Percentiles rank a stretch among this genome's conserved stretches.
Evolutionary conservation across 2,888 invertebrate species (phyloP).

Genomic region (Ptycholaimellus sp.): DNA sequence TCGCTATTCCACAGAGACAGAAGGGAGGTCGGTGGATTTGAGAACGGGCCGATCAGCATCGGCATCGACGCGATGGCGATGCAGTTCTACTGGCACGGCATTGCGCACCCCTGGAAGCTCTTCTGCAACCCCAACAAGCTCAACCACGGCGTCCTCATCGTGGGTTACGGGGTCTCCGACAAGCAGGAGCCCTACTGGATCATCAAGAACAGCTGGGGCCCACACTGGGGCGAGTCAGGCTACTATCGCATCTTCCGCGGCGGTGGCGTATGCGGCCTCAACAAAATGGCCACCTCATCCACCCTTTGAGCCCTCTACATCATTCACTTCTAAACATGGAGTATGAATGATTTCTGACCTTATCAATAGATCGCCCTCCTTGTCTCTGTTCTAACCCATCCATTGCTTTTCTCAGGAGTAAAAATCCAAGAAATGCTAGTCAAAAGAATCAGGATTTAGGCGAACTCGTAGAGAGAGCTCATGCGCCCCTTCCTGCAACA

Average conservation of each 20-base stretch:
- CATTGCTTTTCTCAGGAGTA: too few relatives aligned
- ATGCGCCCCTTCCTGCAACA: too few relatives aligned
- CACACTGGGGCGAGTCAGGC: constrained; percentile 20
- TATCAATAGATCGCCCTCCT: too few relatives aligned
- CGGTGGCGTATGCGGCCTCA: constrained; percentile 76
- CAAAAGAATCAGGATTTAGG: too few relatives aligned
- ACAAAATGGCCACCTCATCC: constrained; percentile 70
- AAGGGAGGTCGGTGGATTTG: too few relatives aligned
- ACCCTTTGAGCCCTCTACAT: too few relatives aligned
- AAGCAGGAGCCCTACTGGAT: constrained; percentile 22
- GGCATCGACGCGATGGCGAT: constrained; percentile 24
- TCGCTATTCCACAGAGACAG: too few relatives aligned
- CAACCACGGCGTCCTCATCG: constrained; percentile 18
- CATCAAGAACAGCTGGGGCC: constrained; percentile 23
- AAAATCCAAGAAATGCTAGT: too few relatives aligned
- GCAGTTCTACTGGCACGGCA: constrained; percentile 24
- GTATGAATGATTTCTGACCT: too few relatives aligned
- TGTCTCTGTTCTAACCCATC: too few relatives aligned
- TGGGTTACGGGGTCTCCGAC: constrained; percentile 21
- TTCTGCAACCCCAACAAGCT: constrained; percentile 10
- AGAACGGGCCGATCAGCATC: constrained; percentile 22
- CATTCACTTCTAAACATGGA: too few relatives aligned
- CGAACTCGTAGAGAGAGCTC: too few relatives aligned
- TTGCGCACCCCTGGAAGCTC: constrained; percentile 21
- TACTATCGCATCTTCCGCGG: constrained; percentile 54